Conservation (phyloP, 1,140 invertebrate species). For the Drosophila leontia region DNA sequence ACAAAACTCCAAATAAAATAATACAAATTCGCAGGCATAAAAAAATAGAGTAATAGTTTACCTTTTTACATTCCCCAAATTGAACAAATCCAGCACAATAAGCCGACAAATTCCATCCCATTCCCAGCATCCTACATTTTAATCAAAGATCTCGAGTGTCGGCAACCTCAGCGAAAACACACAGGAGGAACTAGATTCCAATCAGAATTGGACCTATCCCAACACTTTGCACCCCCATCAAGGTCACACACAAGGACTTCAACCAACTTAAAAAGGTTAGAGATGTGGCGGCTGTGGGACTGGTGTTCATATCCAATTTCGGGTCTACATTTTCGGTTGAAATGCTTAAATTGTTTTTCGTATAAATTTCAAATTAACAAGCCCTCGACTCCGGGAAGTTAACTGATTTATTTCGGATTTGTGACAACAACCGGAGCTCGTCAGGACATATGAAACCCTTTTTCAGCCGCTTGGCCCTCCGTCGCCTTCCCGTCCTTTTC, state of each 20-base stretch:
- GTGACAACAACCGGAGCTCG: slow-evolving; percentile 52
- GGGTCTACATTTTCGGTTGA: slow-evolving; percentile 52
- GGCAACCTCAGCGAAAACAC: background rate
- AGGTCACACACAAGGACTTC: slow-evolving; percentile 51
- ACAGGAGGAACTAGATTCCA: slow-evolving; percentile 11
- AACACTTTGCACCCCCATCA: slow-evolving; percentile 50
- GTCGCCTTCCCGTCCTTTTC: background rate
- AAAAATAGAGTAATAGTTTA: background rate
- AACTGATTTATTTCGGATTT: slow-evolving; percentile 82
- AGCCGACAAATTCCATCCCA: slow-evolving; percentile 14
- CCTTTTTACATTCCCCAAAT: background rate
- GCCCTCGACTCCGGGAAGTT: slow-evolving; percentile 67
- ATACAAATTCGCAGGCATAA: background rate
- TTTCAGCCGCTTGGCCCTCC: slow-evolving; percentile 19
- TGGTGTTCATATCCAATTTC: slow-evolving; percentile 37
- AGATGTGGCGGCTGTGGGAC: background rate
- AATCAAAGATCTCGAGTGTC: slow-evolving; percentile 32
- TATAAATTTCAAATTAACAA: slow-evolving; percentile 84
- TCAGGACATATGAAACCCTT: slow-evolving; percentile 70
- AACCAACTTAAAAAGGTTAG: background rate
- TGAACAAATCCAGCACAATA: slow-evolving; percentile 2
- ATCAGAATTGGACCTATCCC: slow-evolving; percentile 42
- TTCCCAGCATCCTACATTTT: slow-evolving; percentile 16
- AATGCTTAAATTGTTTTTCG: slow-evolving; percentile 77
- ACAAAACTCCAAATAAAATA: background rate